Conservation (phyloP, 2,888 invertebrate genomes). For the Ophion obscuratus region DNA sequence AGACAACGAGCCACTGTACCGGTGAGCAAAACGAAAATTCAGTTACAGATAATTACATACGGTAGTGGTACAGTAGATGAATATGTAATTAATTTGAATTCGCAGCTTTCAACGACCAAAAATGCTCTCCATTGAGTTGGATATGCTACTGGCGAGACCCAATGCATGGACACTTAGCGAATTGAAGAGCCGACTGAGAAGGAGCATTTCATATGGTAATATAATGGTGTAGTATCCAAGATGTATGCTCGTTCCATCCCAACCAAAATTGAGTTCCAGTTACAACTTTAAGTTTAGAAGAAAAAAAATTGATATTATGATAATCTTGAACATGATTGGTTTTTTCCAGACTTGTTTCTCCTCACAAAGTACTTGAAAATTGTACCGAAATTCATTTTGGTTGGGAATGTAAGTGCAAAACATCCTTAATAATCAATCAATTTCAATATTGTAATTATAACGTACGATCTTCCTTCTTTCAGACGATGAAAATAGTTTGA, state of each 20-base stretch:
- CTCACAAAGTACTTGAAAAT: background rate
- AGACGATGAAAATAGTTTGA: slow-evolving; percentile 9
- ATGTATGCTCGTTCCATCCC: no score
- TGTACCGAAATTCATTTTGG: background rate
- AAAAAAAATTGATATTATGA: background rate
- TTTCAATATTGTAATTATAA: no score
- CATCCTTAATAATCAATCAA: no score
- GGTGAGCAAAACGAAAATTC: no score
- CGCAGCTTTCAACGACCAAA: slow-evolving; percentile 1
- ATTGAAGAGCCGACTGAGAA: slow-evolving; percentile 1
- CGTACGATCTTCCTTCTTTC: background rate
- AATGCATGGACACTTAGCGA: background rate
- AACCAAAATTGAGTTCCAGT: slow-evolving; percentile 7
- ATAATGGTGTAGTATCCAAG: background rate
- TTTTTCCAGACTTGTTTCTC: slow-evolving; percentile 15
- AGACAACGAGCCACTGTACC: background rate
- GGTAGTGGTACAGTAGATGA: slow-evolving; percentile 9
- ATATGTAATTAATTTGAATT: slow-evolving; percentile 8
- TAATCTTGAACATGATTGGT: slow-evolving; percentile 15
- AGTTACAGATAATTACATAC: background rate
- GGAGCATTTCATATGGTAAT: slow-evolving; percentile 5
- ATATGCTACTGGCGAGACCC: slow-evolving; percentile 1
- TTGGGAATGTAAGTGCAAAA: no score
- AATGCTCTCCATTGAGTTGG: background rate
- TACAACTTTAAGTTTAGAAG: background rate